Evolutionary conservation across 2,113 vertebrate genomes (phyloP).

Genomic region (Oriolus oriolus): DNA sequence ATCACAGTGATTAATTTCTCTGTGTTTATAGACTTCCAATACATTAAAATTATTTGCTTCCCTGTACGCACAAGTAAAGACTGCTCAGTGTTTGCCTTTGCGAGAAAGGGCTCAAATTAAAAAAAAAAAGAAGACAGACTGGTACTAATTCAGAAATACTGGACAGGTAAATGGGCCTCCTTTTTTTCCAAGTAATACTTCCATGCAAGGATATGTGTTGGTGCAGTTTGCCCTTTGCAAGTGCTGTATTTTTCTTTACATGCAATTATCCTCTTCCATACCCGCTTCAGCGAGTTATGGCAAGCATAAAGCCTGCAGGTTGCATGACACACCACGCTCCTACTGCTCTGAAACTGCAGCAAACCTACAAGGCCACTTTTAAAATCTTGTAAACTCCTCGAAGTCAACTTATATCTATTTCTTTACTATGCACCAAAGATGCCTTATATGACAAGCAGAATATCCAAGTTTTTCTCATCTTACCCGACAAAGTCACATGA

Average conservation of each 20-base stretch:
- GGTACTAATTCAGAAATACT: background rate
- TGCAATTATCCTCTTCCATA: background rate
- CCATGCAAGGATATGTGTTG: background rate
- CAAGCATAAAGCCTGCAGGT: background rate
- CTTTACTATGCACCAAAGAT: background rate
- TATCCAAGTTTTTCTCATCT: background rate
- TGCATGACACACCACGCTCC: background rate
- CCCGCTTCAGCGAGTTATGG: background rate
- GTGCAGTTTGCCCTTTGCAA: background rate
- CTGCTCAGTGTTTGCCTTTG: background rate
- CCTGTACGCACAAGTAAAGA: background rate
- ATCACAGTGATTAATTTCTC: background rate
- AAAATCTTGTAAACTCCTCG: background rate
- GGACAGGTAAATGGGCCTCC: background rate
- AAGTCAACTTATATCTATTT: background rate
- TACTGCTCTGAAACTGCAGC: background rate
- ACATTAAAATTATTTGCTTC: constrained; percentile 20
- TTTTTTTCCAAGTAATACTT: background rate
- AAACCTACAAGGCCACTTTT: background rate
- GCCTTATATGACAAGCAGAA: background rate
- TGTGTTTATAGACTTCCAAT: background rate
- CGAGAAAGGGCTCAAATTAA: background rate
- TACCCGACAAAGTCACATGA: background rate
- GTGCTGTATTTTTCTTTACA: background rate
- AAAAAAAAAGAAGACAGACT: background rate